Evolutionary conservation across 1,140 invertebrate genomes (phyloP), one percentile per base, ranked within the genome.

Genomic region (Hermetia illucens): DNA sequence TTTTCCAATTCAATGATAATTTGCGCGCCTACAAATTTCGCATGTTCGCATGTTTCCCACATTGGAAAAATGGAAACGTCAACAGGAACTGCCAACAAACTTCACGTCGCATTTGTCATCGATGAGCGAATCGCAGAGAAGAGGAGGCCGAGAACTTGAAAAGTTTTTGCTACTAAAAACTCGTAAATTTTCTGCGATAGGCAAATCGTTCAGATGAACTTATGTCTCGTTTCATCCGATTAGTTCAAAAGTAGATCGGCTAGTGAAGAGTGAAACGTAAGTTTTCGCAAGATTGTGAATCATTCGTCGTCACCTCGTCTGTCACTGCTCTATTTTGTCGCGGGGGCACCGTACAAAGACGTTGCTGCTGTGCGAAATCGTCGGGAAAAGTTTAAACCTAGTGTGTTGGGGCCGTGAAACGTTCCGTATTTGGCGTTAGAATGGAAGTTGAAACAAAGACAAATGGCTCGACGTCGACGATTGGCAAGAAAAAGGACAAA

Each of bases 401-500:
- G n/a, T n/a, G n/a, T n/a, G n/a, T n/a, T n/a, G n/a, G n/a, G n/a
- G n/a, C n/a, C n/a, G n/a, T n/a, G n/a, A n/a, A 27, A 27, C 24
- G 13, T 27, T 13, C 8, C 24, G 13, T 13, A 27, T 8, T 13
- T 13, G 13, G 24, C 24, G 13, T 8, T 8, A 27, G 8, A 13
- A 13, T 66, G 63, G 64, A 65, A 55, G 63, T 60, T 61, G 63
- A 64, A 58, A 62, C 68, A 57, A 65, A 70, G 54, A 66, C 60
- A 53, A 71, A 71, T 67, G 68, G 64, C 48, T 67, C 70, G 62
- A 70, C 68, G 53, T 63, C 62, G 51, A 8, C 36, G 5, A 32
- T 6, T 13, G 17, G 17, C 3, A 75, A 71, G 66, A 75, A 74
- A 53, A 75, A 74, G 61, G 71, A 74, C 34, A 71, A 71, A 31